These are phyloP conservation scores for Laupala kohalensis DNA, from an alignment of 1,140 invertebrate genomes.

Conservation along the genomic window DNA sequence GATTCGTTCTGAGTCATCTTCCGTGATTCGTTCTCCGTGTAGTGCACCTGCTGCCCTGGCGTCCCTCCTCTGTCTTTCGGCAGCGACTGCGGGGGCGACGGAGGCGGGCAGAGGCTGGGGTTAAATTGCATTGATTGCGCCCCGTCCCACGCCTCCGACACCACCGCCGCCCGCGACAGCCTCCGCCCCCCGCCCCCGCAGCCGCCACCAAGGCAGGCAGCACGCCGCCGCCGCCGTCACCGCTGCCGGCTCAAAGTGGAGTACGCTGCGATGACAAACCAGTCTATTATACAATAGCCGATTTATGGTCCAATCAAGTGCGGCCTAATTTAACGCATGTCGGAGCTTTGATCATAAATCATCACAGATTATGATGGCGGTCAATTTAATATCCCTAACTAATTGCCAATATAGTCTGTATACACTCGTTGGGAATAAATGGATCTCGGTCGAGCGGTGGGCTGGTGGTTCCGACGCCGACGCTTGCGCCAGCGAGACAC, in stretches of 20 bases:
- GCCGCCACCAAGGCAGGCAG: neutral
- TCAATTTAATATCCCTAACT: constrained; percentile 15
- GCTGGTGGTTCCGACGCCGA: too few species aligned
- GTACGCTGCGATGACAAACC: constrained; percentile 2
- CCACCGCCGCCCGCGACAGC: neutral
- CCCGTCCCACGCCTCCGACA: too few species aligned
- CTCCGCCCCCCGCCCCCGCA: too few species aligned
- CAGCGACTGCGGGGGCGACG: too few species aligned
- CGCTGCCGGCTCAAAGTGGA: neutral
- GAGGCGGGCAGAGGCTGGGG: neutral
- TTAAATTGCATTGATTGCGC: neutral
- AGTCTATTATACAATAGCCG: constrained; percentile 13
- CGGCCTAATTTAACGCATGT: constrained; percentile 15
- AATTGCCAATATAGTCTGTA: constrained; percentile 11
- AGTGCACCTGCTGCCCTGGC: neutral
- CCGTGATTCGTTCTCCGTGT: too few species aligned
- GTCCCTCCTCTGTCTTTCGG: neutral
- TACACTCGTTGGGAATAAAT: constrained; percentile 6
- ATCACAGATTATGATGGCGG: constrained; percentile 14
- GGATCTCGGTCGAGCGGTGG: neutral
- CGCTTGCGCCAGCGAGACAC: neutral
- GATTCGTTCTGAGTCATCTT: too few species aligned
- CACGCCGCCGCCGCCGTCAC: neutral
- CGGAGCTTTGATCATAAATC: constrained; percentile 13
- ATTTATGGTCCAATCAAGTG: constrained; percentile 14